Conservation (phyloP, 2,797 vertebrate genomes). For the Acanthornis magna region DNA sequence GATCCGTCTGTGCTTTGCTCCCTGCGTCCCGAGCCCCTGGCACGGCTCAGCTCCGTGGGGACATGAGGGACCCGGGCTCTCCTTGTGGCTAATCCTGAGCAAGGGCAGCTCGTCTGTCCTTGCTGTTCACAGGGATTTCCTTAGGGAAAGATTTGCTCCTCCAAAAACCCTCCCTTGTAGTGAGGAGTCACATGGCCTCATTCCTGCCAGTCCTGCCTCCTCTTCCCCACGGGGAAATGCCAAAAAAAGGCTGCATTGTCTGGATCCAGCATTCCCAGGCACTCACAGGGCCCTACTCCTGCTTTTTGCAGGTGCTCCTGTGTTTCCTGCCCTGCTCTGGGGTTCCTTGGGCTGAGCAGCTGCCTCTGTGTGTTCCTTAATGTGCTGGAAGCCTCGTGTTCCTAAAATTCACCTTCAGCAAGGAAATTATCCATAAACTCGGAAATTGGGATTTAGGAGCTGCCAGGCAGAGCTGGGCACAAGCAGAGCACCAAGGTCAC, state of each 20-base stretch:
- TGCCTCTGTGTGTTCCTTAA: not conserved
- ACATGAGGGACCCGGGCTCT: not conserved
- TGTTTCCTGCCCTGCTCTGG: not conserved
- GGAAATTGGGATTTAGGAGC: not conserved
- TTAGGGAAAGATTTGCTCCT: not conserved
- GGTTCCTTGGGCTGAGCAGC: slow-evolving; percentile 10
- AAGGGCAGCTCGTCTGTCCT: not conserved
- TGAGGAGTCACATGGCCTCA: not conserved
- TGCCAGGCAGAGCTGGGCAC: not conserved
- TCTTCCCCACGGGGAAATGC: not conserved
- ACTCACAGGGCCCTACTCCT: not conserved
- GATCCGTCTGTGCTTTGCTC: not conserved
- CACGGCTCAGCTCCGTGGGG: not conserved
- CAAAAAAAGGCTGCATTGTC: not conserved
- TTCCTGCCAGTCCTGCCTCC: not conserved
- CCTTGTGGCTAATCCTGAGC: not conserved
- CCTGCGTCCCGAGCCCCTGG: not conserved
- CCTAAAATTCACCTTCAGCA: not conserved
- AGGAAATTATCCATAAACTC: not conserved
- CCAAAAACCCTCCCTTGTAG: not conserved
- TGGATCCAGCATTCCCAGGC: not conserved
- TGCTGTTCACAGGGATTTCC: not conserved
- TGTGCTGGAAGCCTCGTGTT: not conserved
- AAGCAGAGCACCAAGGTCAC: not conserved
- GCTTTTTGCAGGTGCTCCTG: not conserved